phyloP scores from a whole-genome alignment of 2,888 invertebrate species.

The Drosophila tripunctata region DNA sequence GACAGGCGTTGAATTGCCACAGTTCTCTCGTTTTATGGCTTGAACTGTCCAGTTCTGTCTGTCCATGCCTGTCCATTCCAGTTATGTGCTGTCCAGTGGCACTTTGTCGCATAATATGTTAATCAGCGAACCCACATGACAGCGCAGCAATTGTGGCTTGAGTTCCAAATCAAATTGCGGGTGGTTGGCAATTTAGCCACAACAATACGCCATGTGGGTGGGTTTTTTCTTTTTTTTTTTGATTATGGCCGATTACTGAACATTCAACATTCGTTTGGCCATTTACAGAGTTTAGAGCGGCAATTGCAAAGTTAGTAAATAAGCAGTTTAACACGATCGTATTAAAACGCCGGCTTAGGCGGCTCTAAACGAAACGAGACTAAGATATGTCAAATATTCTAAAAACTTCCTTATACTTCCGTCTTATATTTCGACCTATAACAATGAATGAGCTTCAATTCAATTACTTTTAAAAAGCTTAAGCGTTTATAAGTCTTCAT shows the following conservation, averaged over 20 bases:
- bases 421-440: too few relatives aligned
- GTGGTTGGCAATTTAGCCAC: conserved; percentile 36
- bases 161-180: conserved; percentile 54
- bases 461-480: too few relatives aligned
- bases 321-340: neutral
- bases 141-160: conserved; percentile 36
- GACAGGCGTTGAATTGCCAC: conserved; percentile 80
- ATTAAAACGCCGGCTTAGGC: too few relatives aligned
- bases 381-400: too few relatives aligned
- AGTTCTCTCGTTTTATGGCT: conserved; percentile 35
- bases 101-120: conserved; percentile 80
- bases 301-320: neutral
- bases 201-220: conserved; percentile 35
- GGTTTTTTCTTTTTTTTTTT: conserved; percentile 4
- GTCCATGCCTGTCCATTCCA: conserved; percentile 58
- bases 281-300: neutral
- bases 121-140: conserved; percentile 72
- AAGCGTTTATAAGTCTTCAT: too few relatives aligned
- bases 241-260: conserved; percentile 5
- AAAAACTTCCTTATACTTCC: too few relatives aligned
- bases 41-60: conserved; percentile 47
- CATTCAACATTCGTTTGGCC: neutral
- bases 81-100: conserved; percentile 64
- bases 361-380: too few relatives aligned
- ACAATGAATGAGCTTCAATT: too few relatives aligned